Evolutionary conservation across 2,113 vertebrate species (phyloP), one percentile per base, ranked within the genome.

Genomic region (Phaethon lepturus): DNA sequence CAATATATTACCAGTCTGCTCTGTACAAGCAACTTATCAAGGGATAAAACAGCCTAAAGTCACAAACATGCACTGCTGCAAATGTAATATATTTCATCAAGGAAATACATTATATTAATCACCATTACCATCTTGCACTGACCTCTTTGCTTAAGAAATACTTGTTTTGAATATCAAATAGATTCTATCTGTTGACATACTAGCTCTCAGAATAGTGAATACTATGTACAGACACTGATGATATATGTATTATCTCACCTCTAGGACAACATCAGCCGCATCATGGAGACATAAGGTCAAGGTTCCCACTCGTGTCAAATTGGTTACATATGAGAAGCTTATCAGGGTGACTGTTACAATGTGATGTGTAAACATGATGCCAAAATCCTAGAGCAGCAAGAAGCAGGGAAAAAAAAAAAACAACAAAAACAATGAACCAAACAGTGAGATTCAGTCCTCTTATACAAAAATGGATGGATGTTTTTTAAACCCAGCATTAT

Each of bases 331-430:
- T 50, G 99, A 99, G 97, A 99, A 99, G 79, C 97, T 98, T 96
- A 99, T 98, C 97, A 99, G 98, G 71, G 97, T 98, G 97, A 99
- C 97, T 71, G 98, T 60, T 93, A 99, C 92, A 97, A 99, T 90
- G 42, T 99, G 99, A 98, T 99, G 99, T 95, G 99, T 98, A 97
- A 99, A 99, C 99, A 99, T 99, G 96, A 99, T 96, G 88, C 98
- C 98, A 94, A 99, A 99, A 95, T 99, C 99, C 99, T 99, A 97
- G 60, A 96, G 75, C 45, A 95, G 91, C 33, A 95, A 95, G 85
- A 97, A 94, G 62, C 35, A 90, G 71, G 31, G 38, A 4, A 31
- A 52, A 76, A 64, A 52, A 86, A 60, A 26, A 15, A 35, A 63
- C 6, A 74, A 55, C 94, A 62, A 64, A 92, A 93, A 23, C 22